Percentiles rank a stretch among this genome's conserved stretches.
Conservation (phyloP, 35 echinoderm and acorn worm genomes). For the Heliocidaris erythrogramma region DNA sequence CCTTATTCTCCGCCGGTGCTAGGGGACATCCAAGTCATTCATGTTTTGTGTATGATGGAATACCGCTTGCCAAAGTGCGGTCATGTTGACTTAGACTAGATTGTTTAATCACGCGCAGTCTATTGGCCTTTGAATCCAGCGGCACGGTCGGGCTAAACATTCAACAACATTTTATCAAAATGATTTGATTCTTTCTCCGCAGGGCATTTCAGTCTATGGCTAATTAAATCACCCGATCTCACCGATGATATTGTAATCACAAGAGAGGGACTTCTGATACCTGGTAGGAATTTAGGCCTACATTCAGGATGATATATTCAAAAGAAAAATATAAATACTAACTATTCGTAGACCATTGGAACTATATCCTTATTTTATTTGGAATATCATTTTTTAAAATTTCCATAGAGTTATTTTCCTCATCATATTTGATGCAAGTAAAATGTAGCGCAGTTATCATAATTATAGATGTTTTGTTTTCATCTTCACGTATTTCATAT, state of each 20-base stretch:
- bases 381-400: too few species aligned
- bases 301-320: too few species aligned
- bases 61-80: not conserved
- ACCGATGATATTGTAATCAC: not conserved
- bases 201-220: not conserved
- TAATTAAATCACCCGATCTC: not conserved
- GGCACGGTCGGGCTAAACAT: not conserved
- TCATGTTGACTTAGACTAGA: not conserved
- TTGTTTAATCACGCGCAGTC: not conserved
- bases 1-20: not conserved
- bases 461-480: too few species aligned
- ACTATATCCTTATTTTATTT: too few species aligned
- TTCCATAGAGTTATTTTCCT: too few species aligned
- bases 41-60: not conserved
- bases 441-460: too few species aligned
- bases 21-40: not conserved
- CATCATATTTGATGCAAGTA: too few species aligned
- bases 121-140: conserved; percentile 9
- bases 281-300: not conserved
- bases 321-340: too few species aligned
- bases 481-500: too few species aligned
- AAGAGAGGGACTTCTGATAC: not conserved
- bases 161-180: not conserved
- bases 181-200: not conserved
- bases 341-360: too few species aligned